Conservation (phyloP, 2,797 vertebrate genomes). For the Microchirus variegatus region DNA sequence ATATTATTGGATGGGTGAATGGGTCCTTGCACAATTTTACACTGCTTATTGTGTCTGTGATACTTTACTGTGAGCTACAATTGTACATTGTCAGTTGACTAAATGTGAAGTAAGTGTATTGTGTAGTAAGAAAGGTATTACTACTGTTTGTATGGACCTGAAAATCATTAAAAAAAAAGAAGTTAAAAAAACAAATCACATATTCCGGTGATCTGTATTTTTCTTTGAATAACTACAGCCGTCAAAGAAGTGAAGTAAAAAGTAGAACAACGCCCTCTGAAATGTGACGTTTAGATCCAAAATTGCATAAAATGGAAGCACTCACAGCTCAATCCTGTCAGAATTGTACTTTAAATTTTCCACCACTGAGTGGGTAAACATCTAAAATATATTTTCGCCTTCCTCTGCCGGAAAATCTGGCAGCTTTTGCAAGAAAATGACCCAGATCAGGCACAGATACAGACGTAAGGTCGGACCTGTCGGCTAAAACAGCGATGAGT, state of each 20-base stretch:
- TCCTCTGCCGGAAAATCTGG: constrained; percentile 4
- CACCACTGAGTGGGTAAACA: background rate
- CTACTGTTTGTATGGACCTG: too few species aligned
- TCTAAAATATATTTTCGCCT: constrained; percentile 10
- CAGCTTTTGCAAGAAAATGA: constrained; percentile 13
- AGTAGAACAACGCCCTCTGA: background rate
- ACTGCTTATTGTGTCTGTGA: too few species aligned
- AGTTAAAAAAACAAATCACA: too few species aligned
- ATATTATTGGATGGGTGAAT: too few species aligned
- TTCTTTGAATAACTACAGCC: too few species aligned
- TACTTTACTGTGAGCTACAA: too few species aligned
- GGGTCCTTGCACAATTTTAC: too few species aligned
- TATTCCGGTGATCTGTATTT: too few species aligned
- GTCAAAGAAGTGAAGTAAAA: background rate
- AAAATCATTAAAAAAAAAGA: too few species aligned
- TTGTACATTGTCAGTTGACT: too few species aligned
- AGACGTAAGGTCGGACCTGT: constrained; percentile 43
- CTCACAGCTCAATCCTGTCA: background rate
- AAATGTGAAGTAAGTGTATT: too few species aligned
- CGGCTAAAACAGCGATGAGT: constrained; percentile 35
- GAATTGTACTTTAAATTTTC: constrained; percentile 1
- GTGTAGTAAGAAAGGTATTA: too few species aligned
- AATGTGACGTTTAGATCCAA: background rate
- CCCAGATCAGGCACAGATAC: constrained; percentile 16
- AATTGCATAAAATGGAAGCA: background rate